Base-by-base conservation (phyloP, 1,140 invertebrate genomes). In the Pogonomyrmex californicus region DNA sequence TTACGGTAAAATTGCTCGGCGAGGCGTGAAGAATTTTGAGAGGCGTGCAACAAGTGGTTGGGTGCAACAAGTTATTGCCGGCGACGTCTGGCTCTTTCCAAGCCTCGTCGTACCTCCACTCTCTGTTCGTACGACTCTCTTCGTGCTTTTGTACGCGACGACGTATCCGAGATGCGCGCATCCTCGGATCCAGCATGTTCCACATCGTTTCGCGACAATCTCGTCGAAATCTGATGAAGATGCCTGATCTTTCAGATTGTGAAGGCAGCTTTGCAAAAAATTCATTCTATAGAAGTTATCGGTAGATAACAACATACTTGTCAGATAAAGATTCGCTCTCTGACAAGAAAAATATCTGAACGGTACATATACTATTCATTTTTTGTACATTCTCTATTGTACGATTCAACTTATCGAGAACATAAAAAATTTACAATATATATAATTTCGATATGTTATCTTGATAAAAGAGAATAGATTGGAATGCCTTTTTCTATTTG, bases 11-110 rank as follows among this genome's bases (percentile, higher is more conserved):
- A 93, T 93, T 91, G 88, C 90, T 90, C 88, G 89, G 92, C 92
- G 88, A 93, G 89, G 93, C 93, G 92, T 93, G 93, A 93, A 93
- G 92, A 93, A 93, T 93, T 93, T 93, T 93, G 93, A 93, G 92
- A 91, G 92, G 93, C 92, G 92, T 92, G 92, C 93, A 93, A 93
- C 93, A 93, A 93, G 93, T 93, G 92, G 92, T 93, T 92, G 92
- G 92, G 88, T 91, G 93, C 92, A 93, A 93, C 93, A 93, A 93
- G 93, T 93, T 93, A 93, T 93, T 92, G 91, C 92, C 92, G 77
- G 86, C 88, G 89, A 93, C 86, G 91, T 91, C 89, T 90, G 87
- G 81, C 91, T 81, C 82, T 91, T 91, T 92, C 88, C 87, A 86
- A 87, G 81, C 85, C 70, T 73, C 83, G 87, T 85, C 66, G 41